Evolutionary conservation across 1,140 invertebrate species (phyloP).

Genomic region (Psilanteris sp.): DNA sequence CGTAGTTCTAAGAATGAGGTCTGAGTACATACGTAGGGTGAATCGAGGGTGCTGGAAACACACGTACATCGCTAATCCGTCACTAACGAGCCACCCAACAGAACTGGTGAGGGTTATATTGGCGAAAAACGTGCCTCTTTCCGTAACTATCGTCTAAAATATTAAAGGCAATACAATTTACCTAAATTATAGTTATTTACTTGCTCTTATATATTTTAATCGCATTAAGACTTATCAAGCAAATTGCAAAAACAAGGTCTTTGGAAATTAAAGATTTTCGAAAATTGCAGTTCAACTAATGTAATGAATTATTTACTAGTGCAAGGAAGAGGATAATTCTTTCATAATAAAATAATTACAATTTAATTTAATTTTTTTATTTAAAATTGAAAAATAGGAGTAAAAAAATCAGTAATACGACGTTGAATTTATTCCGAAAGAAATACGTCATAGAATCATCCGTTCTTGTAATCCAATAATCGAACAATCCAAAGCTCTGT

Average conservation of each 20-base stretch:
- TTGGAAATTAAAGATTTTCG: background rate
- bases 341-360: too few species aligned
- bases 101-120: constrained; percentile 62
- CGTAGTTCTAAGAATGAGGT: constrained; percentile 65
- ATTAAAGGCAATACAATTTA: constrained; percentile 20
- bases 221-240: background rate
- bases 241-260: background rate
- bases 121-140: constrained; percentile 56
- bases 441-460: constrained; percentile 39
- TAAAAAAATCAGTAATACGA: too few species aligned
- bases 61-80: constrained; percentile 76
- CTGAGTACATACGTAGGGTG: constrained; percentile 71
- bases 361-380: too few species aligned
- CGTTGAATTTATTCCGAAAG: constrained; percentile 10
- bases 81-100: constrained; percentile 73
- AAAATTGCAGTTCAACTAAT: constrained; percentile 12
- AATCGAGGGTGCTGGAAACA: constrained; percentile 67
- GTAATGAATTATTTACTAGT: too few species aligned
- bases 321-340: too few species aligned
- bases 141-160: constrained; percentile 34
- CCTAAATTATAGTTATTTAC: constrained; percentile 3
- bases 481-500: constrained; percentile 57
- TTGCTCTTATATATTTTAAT: background rate
- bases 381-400: too few species aligned
- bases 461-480: constrained; percentile 50